Conservation (phyloP, 1,140 invertebrate genomes). For the Drosophila mojavensis region DNA sequence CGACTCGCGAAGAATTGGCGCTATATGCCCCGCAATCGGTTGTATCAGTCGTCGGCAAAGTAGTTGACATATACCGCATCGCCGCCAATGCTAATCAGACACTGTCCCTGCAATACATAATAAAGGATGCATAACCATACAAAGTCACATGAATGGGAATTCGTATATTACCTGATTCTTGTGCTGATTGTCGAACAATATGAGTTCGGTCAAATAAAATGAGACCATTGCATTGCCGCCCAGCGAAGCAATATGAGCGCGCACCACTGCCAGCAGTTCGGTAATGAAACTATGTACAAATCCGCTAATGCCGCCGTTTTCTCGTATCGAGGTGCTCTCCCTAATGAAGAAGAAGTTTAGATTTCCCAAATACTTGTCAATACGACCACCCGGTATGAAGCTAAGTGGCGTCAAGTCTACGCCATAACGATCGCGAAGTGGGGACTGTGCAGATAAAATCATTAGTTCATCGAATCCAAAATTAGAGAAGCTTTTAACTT, state of each 20-base stretch:
- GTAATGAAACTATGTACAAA: conserved; percentile 97
- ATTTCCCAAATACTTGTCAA: conserved; percentile 95
- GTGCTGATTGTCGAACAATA: conserved; percentile 95
- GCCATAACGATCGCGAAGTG: conserved; percentile 88
- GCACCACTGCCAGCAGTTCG: conserved; percentile 94
- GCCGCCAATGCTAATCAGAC: conserved; percentile 96
- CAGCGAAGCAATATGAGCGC: conserved; percentile 96
- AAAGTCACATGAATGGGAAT: not conserved
- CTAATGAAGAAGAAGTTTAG: conserved; percentile 98
- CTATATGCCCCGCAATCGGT: conserved; percentile 73
- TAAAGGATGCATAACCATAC: not conserved
- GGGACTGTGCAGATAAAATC: conserved; percentile 83
- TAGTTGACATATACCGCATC: conserved; percentile 92
- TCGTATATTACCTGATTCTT: conserved; percentile 94
- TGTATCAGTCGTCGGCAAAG: conserved; percentile 80
- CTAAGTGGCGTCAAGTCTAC: conserved; percentile 94
- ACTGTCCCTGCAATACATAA: conserved; percentile 89
- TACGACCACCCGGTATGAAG: conserved; percentile 91
- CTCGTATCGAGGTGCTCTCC: conserved; percentile 95
- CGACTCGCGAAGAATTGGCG: conserved; percentile 75
- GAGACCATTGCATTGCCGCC: conserved; percentile 98
- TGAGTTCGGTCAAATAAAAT: conserved; percentile 96
- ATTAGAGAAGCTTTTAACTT: conserved; percentile 2
- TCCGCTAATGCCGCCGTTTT: conserved; percentile 95
- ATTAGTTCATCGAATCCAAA: not conserved